Conservation (phyloP, 1,140 invertebrate species). For the Zaprionus capensis region DNA sequence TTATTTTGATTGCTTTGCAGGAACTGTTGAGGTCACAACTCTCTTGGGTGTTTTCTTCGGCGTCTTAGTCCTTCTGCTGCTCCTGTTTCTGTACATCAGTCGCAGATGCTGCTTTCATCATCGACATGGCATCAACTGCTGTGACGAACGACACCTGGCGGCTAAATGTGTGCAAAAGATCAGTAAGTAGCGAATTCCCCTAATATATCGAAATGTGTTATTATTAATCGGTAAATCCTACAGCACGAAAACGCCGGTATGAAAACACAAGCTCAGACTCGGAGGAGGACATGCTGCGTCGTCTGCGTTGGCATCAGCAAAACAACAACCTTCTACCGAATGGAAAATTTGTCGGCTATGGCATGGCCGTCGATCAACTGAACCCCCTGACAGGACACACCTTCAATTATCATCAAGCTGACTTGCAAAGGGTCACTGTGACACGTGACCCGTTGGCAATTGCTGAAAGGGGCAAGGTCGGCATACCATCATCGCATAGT, state of each 20-base stretch:
- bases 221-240: not conserved
- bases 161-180: conserved; percentile 85
- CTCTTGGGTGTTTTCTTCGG: conserved; percentile 91
- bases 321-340: conserved; percentile 55
- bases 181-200: conserved; percentile 71
- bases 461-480: conserved; percentile 83
- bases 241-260: conserved; percentile 79
- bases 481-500: conserved; percentile 82
- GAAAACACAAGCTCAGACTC: conserved; percentile 90
- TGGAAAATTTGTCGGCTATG: conserved; percentile 71
- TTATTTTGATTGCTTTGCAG: conserved; percentile 85
- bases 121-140: conserved; percentile 86
- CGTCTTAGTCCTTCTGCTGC: conserved; percentile 89
- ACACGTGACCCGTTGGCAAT: conserved; percentile 80
- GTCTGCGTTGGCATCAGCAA: conserved; percentile 85
- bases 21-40: conserved; percentile 91
- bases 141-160: conserved; percentile 86
- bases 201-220: not conserved
- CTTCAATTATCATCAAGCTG: conserved; percentile 73
- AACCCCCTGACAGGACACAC: conserved; percentile 70
- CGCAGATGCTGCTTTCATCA: conserved; percentile 91
- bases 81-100: conserved; percentile 92
- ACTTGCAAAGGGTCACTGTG: conserved; percentile 77
- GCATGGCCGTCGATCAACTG: conserved; percentile 64
- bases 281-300: conserved; percentile 90